Base-by-base conservation (phyloP, 2,113 vertebrate species). In the Nycticorax nycticorax region DNA sequence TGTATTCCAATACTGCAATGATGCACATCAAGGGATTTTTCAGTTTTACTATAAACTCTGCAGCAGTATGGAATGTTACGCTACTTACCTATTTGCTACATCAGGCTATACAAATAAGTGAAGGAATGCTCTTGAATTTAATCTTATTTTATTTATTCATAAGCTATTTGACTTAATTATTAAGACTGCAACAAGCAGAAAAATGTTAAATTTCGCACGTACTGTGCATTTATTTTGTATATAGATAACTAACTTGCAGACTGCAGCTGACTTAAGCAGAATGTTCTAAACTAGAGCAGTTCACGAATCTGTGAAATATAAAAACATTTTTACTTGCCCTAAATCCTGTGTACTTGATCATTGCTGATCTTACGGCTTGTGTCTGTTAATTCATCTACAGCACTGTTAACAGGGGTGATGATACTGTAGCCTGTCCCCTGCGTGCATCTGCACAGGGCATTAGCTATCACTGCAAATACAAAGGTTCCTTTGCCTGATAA, bases 71-170 rank as follows among this genome's bases (percentile, higher is more conserved):
- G 96, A 98, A 96, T 95, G 96, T 97, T 97, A 79, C 0, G 76
- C 96, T 96, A 93, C 94, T 97, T 97, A 96, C 93, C 64, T 94
- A 96, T 96, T 94, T 97, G 96, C 96, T 96, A 93, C 72, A 82
- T 97, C 96, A 97, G 97, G 97, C 98, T 97, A 93, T 97, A 95
- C 84, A 94, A 92, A 96, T 93, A 96, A 96, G 96, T 97, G 94
- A 98, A 98, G 98, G 98, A 98, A 98, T 97, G 97, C 96, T 97
- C 96, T 98, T 98, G 94, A 96, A 98, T 97, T 98, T 98, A 98
- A 98, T 98, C 97, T 98, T 97, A 98, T 98, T 97, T 97, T 98
- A 98, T 99, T 99, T 99, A 99, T 99, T 98, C 98, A 98, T 98
- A 98, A 97, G 93, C 98, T 98, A 98, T 98, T 98, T 98, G 97